phyloP scores from a whole-genome alignment of 2,797 vertebrate genomes.

The Megalops cyprinoides region DNA sequence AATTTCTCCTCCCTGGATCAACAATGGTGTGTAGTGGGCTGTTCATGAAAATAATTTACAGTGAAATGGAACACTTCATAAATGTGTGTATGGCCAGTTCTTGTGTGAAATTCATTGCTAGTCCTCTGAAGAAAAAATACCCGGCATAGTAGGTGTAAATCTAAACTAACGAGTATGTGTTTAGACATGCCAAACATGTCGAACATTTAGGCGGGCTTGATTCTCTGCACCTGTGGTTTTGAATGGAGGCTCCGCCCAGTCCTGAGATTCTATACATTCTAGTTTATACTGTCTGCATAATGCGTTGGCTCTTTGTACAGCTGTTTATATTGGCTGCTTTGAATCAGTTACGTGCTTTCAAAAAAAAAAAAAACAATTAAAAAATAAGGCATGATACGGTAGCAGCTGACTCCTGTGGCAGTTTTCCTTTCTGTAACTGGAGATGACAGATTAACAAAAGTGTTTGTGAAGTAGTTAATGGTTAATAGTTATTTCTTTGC shows the following conservation, averaged over 20 bases:
- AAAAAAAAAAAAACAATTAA: too few species aligned
- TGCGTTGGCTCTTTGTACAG: not conserved
- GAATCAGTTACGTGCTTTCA: too few species aligned
- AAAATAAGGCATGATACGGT: too few species aligned
- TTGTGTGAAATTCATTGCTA: not conserved
- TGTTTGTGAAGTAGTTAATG: not conserved
- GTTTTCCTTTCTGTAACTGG: too few species aligned
- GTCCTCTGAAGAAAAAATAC: too few species aligned
- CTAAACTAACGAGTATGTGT: conserved; percentile 6
- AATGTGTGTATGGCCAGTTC: too few species aligned
- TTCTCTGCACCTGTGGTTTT: not conserved
- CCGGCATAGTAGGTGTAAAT: not conserved
- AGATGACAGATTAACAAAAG: not conserved
- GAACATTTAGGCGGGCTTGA: not conserved
- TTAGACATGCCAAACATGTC: not conserved
- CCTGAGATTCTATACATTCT: not conserved
- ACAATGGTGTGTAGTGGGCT: conserved; percentile 21
- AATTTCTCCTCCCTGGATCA: not conserved
- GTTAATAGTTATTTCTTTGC: not conserved
- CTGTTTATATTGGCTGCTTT: not conserved
- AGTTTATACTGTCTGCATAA: too few species aligned
- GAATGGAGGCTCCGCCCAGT: not conserved
- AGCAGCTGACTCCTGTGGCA: too few species aligned
- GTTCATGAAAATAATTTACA: not conserved
- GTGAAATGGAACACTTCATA: not conserved